Base-by-base conservation (phyloP, 1,140 invertebrate genomes). In the Pseudomyrmex cubaensis region DNA sequence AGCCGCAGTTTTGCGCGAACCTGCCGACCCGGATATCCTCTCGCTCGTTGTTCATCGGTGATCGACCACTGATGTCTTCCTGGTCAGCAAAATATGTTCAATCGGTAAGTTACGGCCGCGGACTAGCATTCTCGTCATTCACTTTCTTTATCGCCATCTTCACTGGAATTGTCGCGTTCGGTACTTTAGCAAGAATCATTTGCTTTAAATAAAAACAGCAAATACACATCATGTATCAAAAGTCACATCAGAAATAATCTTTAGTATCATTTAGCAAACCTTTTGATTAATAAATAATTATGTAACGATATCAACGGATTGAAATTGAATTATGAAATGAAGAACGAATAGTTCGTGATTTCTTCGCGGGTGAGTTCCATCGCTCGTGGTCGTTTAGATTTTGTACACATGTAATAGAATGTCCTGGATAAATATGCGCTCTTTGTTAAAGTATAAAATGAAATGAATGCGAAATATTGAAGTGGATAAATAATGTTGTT, bases 71-170 rank as follows among this genome's bases (percentile, higher is more conserved):
- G 93, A 93, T 94, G 93, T 93, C 92, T 92, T 91, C 92, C 91
- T 92, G 93, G 91, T 70, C 88, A 92, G 86, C 92, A 91, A 94
- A 94, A 94, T 94, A 94, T 94, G 94, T 94, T 94, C 93, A 94
- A 94, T 94, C 94, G 94, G 94, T 94, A 94, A 94, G 94, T 94
- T 87, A 87, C 75, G 63, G 4, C 35, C 44, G 56, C 15, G 20
- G 22, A 46, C 10, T 63, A 50, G 20, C 76, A 15, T 17, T 54
- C 15, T 17, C 69, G 10, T 59, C 15, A 20, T 20, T 17, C 5
- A 44, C 13, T n/a, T 46, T n/a, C 48, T 1, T 13, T 10, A 22
- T 50, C 72, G 2, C 48, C 72, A 46, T 62, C 46, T 15, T 25
- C 46, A 20, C 22, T 48, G 10, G 12, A 70, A 2, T 35, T 72